phyloP scores from a whole-genome alignment of 2,113 vertebrate species.

The Ptyas mucosa region DNA sequence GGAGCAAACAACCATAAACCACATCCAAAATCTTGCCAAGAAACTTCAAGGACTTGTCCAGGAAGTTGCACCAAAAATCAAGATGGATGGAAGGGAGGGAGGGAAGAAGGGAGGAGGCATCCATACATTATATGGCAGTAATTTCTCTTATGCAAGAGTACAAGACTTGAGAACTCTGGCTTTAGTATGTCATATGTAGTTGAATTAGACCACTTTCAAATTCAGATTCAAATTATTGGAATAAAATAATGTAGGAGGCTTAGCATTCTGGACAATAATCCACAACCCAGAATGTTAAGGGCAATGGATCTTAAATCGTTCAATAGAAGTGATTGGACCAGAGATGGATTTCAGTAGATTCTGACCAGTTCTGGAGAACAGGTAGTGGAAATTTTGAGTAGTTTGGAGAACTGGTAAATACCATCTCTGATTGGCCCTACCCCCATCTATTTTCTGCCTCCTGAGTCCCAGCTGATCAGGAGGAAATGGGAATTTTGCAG shows the following conservation, averaged over 20 bases:
- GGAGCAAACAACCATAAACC: background rate
- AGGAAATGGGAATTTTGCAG: too few species aligned
- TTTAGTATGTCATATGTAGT: background rate
- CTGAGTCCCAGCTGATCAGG: too few species aligned
- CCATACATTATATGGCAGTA: background rate
- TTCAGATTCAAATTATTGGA: background rate
- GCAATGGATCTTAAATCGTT: background rate
- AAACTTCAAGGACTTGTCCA: background rate
- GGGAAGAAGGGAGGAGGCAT: background rate
- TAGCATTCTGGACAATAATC: background rate
- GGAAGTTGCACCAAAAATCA: background rate
- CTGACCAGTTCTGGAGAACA: too few species aligned
- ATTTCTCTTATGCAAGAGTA: background rate
- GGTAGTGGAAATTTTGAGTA: too few species aligned
- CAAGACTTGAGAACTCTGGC: background rate
- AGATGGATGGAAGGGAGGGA: background rate
- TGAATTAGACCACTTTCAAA: background rate
- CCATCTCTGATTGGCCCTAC: too few species aligned
- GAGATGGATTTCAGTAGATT: too few species aligned
- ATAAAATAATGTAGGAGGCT: background rate
- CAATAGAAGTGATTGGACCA: background rate
- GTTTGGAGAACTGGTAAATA: too few species aligned
- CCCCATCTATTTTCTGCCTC: too few species aligned
- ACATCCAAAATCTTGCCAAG: background rate
- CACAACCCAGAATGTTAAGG: background rate